Evolutionary conservation across 1,140 invertebrate species (phyloP).

Genomic region (Lordiphosa clarofinis): DNA sequence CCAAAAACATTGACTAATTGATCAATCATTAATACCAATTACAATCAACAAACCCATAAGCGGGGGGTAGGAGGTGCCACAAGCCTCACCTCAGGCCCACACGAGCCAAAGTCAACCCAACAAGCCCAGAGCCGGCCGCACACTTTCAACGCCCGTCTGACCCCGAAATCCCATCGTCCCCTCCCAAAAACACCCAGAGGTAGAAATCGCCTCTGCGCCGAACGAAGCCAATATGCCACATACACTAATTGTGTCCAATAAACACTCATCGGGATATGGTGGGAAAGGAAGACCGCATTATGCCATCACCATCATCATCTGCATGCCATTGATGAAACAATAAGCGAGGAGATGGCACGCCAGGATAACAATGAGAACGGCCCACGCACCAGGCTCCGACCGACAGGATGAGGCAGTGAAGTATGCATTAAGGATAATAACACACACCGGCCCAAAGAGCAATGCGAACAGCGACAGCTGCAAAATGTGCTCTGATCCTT

Average conservation of each 20-base stretch:
- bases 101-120: slow-evolving; percentile 23
- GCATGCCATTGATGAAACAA: slow-evolving; percentile 75
- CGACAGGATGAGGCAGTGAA: slow-evolving; percentile 71
- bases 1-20: slow-evolving; percentile 4
- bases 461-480: slow-evolving; percentile 74
- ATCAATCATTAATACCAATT: slow-evolving; percentile 26
- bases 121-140: slow-evolving; percentile 17
- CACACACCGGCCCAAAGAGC: slow-evolving; percentile 65
- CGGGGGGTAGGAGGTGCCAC: not conserved
- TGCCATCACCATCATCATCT: slow-evolving; percentile 76
- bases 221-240: slow-evolving; percentile 71
- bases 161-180: slow-evolving; percentile 20
- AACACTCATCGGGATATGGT: slow-evolving; percentile 54
- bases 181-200: slow-evolving; percentile 17
- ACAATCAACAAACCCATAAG: not conserved
- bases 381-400: slow-evolving; percentile 52
- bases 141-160: slow-evolving; percentile 51
- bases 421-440: slow-evolving; percentile 79
- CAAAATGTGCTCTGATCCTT: slow-evolving; percentile 79
- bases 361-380: slow-evolving; percentile 67
- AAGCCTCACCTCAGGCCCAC: slow-evolving; percentile 38
- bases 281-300: slow-evolving; percentile 58
- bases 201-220: too few species aligned
- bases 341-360: slow-evolving; percentile 69
- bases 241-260: slow-evolving; percentile 74